phyloP scores from a whole-genome alignment of 2,797 vertebrate species.

The Acipenser transmontanus region DNA sequence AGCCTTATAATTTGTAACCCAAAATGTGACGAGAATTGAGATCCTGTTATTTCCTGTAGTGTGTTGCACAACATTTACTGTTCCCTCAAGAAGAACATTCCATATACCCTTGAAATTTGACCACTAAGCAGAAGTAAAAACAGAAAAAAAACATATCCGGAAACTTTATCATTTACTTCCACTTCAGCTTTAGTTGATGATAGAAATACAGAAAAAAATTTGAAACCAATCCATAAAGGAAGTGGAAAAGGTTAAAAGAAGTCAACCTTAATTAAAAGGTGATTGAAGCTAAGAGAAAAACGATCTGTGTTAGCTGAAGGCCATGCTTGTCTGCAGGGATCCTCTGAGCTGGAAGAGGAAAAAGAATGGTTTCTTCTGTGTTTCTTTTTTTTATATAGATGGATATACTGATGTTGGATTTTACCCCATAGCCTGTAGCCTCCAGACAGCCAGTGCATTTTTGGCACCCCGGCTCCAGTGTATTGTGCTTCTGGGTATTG shows the following conservation, averaged over 20 bases:
- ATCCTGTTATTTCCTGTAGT: neutral
- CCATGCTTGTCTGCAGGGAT: constrained; percentile 54
- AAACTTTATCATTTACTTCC: constrained; percentile 45
- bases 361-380: constrained; percentile 48
- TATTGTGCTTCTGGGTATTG: constrained; percentile 43
- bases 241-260: constrained; percentile 54
- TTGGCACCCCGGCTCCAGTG: constrained; percentile 38
- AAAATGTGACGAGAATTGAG: neutral
- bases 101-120: constrained; percentile 25
- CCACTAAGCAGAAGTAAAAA: constrained; percentile 20
- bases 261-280: constrained; percentile 58
- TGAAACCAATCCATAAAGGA: constrained; percentile 50
- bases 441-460: constrained; percentile 36
- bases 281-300: constrained; percentile 53
- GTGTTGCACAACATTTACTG: neutral
- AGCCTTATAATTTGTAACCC: neutral
- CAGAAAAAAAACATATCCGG: constrained; percentile 29
- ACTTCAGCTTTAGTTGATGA: constrained; percentile 47
- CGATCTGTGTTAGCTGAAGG: constrained; percentile 55
- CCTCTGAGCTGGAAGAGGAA: constrained; percentile 40
- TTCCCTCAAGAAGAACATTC: neutral
- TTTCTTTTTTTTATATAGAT: constrained; percentile 42
- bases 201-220: constrained; percentile 32
- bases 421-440: constrained; percentile 38
- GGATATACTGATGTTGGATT: constrained; percentile 47